Evolutionary conservation across 2,797 vertebrate genomes (phyloP).

Genomic region (Clarias laeviceps): DNA sequence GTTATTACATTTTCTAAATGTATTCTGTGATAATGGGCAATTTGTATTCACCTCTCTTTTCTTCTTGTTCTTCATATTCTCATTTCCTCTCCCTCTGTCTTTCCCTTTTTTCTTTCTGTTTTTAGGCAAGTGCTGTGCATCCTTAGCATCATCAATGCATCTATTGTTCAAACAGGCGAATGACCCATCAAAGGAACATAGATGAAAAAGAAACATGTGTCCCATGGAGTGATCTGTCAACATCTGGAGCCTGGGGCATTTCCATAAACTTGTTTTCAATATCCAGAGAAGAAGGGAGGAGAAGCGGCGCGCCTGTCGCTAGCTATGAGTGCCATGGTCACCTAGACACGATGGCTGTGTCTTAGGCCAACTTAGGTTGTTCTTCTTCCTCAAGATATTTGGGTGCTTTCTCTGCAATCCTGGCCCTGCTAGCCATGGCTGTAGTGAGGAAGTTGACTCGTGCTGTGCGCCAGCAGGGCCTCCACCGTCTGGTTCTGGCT

Average conservation of each 20-base stretch:
- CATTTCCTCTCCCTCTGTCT: background rate
- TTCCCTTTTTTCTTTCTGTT: conserved; percentile 22
- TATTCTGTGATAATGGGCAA: background rate
- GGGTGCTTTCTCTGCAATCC: background rate
- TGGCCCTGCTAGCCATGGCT: conserved; percentile 63
- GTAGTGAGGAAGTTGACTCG: conserved; percentile 53
- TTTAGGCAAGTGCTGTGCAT: conserved; percentile 57
- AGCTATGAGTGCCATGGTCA: conserved; percentile 60
- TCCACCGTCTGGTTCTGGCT: conserved; percentile 79
- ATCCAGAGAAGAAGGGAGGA: conserved; percentile 1
- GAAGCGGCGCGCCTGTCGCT: conserved; percentile 41
- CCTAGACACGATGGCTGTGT: conserved; percentile 50
- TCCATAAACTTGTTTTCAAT: conserved; percentile 18
- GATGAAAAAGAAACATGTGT: conserved; percentile 3
- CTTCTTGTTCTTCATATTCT: conserved; percentile 1
- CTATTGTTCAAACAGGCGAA: conserved; percentile 20
- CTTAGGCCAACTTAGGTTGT: conserved; percentile 39
- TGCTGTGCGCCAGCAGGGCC: conserved; percentile 55
- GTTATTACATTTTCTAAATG: conserved; percentile 3
- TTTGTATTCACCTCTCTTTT: conserved; percentile 1
- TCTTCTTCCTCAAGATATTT: conserved; percentile 4
- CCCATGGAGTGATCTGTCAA: conserved; percentile 17
- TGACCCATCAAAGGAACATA: conserved; percentile 24
- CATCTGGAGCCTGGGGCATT: conserved; percentile 21
- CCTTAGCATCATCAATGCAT: conserved; percentile 6